phyloP scores from a whole-genome alignment of 2,888 invertebrate species.

The Ommatoiulus sabulosus region DNA sequence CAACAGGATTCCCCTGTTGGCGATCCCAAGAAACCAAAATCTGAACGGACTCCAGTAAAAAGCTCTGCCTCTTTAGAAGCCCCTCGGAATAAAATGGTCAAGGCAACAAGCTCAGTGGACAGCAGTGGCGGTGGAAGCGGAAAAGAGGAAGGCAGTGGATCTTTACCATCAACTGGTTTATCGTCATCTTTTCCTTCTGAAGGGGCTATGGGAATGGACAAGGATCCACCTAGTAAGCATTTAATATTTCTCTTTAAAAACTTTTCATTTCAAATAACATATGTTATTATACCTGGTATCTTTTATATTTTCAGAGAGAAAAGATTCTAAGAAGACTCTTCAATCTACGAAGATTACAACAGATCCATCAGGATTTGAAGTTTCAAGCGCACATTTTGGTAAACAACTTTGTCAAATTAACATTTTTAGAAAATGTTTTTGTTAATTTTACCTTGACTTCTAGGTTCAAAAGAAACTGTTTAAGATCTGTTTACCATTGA shows the following conservation, averaged over 20 bases:
- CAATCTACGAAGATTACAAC: neutral
- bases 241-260: neutral
- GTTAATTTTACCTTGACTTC: neutral
- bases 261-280: neutral
- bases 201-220: conserved; percentile 51
- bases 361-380: conserved; percentile 16
- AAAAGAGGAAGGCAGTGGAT: conserved; percentile 62
- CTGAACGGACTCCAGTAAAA: conserved; percentile 50
- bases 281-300: neutral
- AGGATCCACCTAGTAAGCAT: conserved; percentile 47
- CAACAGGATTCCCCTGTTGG: conserved; percentile 2
- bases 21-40: conserved; percentile 24
- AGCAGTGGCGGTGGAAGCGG: conserved; percentile 64
- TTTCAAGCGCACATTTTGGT: conserved; percentile 42
- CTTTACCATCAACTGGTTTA: neutral
- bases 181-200: conserved; percentile 4
- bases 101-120: conserved; percentile 58
- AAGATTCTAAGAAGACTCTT: conserved; percentile 55
- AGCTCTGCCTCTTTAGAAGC: conserved; percentile 44
- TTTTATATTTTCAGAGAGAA: conserved; percentile 47
- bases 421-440: neutral
- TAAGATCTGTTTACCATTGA: too few species aligned
- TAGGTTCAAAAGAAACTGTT: too few species aligned
- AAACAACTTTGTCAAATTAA: neutral
- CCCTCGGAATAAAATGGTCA: conserved; percentile 4